Conservation (phyloP, 1,140 invertebrate genomes). For the Aporrectodea caliginosa region DNA sequence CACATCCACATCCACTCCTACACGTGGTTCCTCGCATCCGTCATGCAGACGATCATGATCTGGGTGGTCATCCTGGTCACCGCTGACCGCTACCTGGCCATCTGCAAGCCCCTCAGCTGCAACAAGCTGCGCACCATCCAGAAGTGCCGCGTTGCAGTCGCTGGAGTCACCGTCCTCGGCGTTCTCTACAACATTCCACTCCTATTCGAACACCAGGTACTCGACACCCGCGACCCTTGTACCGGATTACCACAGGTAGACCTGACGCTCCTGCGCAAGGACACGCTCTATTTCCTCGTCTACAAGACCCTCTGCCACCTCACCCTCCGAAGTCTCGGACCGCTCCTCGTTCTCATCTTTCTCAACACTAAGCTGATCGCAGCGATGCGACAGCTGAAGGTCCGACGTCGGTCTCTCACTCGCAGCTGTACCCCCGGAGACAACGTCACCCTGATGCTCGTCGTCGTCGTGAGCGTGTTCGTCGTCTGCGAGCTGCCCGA, state of each 20-base stretch:
- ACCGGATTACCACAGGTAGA: background rate
- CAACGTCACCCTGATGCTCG: constrained; percentile 28
- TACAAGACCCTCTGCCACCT: constrained; percentile 29
- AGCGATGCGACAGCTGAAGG: constrained; percentile 2
- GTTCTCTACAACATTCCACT: constrained; percentile 29
- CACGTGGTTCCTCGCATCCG: constrained; percentile 19
- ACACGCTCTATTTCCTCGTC: constrained; percentile 27
- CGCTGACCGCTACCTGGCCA: constrained; percentile 26
- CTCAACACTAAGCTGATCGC: constrained; percentile 23
- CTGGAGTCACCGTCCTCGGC: background rate
- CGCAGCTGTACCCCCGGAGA: constrained; percentile 8
- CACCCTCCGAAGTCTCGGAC: constrained; percentile 23
- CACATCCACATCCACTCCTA: constrained; percentile 21
- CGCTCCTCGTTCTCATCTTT: constrained; percentile 25
- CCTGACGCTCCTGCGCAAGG: constrained; percentile 6
- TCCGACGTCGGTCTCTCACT: constrained; percentile 8
- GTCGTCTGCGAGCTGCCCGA: constrained; percentile 27
- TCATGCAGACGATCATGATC: constrained; percentile 27
- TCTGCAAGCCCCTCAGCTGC: constrained; percentile 23
- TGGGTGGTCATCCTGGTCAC: constrained; percentile 31
- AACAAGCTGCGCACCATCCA: constrained; percentile 3
- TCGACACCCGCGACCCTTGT: background rate
- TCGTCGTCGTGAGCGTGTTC: constrained; percentile 29
- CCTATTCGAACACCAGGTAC: constrained; percentile 21
- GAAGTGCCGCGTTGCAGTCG: background rate